These are phyloP conservation scores for Elaeidobius kamerunicus DNA, from an alignment of 2,888 invertebrate species.

Conservation along the genomic window DNA sequence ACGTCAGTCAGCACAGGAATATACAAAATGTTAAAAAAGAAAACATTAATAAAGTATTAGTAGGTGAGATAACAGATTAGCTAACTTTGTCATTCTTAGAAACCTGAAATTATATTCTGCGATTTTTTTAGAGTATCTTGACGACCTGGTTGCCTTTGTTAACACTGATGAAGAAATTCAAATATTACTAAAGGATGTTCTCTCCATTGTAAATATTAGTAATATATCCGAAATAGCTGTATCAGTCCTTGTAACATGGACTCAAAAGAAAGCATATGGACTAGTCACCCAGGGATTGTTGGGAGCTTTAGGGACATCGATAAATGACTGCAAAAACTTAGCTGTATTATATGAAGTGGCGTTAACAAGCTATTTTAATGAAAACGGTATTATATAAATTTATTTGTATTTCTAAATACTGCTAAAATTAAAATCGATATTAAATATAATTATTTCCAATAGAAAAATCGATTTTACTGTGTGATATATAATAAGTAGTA, in stretches of 20 bases:
- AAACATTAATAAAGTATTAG: too few species aligned
- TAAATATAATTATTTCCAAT: too few species aligned
- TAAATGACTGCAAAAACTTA: slow-evolving; percentile 51
- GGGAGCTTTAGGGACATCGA: slow-evolving; percentile 49
- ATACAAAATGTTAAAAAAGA: slow-evolving; percentile 51
- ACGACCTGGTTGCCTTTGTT: slow-evolving; percentile 54
- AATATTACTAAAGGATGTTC: slow-evolving; percentile 53
- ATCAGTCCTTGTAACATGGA: slow-evolving; percentile 50
- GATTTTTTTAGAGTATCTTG: slow-evolving; percentile 49
- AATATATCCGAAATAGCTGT: slow-evolving; percentile 41
- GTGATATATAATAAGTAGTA: too few species aligned
- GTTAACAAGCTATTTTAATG: slow-evolving; percentile 55
- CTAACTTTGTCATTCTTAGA: too few species aligned
- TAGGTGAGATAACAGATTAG: too few species aligned
- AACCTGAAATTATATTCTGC: too few species aligned
- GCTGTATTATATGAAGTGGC: slow-evolving; percentile 55
- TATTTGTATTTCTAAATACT: too few species aligned
- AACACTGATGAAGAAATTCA: slow-evolving; percentile 51
- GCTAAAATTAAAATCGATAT: too few species aligned
- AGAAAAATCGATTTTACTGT: too few species aligned
- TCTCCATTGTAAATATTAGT: slow-evolving; percentile 47
- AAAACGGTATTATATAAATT: too few species aligned
- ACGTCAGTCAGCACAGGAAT: slow-evolving; percentile 54
- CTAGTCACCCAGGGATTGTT: slow-evolving; percentile 52
- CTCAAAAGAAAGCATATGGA: slow-evolving; percentile 51